Evolutionary conservation across 2,888 invertebrate species (phyloP), one percentile per base, ranked within the genome.

Genomic region (Drosophila demipolita): DNA sequence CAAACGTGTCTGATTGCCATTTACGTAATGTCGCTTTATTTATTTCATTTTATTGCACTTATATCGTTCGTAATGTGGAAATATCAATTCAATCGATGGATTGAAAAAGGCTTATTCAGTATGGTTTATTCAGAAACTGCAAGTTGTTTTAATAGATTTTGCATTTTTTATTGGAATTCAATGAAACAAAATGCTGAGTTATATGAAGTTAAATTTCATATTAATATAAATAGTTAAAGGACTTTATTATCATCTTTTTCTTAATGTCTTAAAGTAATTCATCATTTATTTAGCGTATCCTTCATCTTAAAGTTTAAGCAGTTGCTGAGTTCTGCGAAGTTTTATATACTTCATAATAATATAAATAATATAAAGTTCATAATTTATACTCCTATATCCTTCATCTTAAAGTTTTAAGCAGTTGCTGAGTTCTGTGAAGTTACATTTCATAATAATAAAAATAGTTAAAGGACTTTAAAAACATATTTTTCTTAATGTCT

Each of bases 1-100:
- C 83, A 83, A 78, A 86, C 85, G 88, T 88, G 88, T 86, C 83
- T 80, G 86, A 86, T 86, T 82, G 86, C 78, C 80, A 80, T 75
- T 80, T 82, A 32, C 32, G 57, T 57, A 86, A 88, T 86, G 86
- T 82, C 83, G 65, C 78, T 80, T 80, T 66, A 75, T 69, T 72
- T 64, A 80, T 73, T 70, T 72, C 69, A 57, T 88, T 86, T 86
- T 74, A 83, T 82, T 80, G 81, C 87, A 71, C 72, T 77, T 85
- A 82, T 71, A 79, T 65, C 26, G 53, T 29, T 78, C 33, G 57
- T 74, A 58, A 63, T 68, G 45, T 58, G 23, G 11, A 49, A 50
- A 59, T 68, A 73, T 70, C 45, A 71, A 78, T 78, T 72, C 57
- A 67, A 79, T 79, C 49, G 65, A 29, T 45, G 65, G 15, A 45